Conservation (phyloP, 2,888 invertebrate species). For the Lycophotia porphyrea region DNA sequence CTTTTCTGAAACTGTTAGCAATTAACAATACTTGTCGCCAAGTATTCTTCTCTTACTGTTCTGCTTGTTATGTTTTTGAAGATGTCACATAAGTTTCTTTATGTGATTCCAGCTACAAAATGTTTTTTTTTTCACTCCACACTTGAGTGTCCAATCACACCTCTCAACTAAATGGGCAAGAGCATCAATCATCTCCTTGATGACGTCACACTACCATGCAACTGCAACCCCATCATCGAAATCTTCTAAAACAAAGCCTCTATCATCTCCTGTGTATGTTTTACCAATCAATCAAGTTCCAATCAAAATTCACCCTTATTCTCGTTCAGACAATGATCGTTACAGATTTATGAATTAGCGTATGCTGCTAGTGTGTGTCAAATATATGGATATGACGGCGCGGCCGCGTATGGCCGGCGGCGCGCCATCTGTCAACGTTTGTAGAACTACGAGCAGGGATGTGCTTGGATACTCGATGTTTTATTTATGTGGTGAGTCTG, state of each 20-base stretch:
- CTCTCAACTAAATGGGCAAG: neutral
- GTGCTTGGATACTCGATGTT: constrained; percentile 39
- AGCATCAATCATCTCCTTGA: neutral
- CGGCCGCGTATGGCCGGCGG: constrained; percentile 69
- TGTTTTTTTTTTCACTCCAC: neutral
- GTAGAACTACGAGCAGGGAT: constrained; percentile 63
- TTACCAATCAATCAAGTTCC: constrained; percentile 43
- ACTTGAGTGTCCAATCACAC: neutral
- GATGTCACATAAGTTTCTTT: neutral
- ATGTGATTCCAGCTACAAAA: neutral
- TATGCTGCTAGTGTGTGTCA: constrained; percentile 60
- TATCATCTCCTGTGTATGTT: constrained; percentile 19
- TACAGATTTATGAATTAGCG: constrained; percentile 62
- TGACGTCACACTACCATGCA: neutral
- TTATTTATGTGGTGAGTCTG: constrained; percentile 11
- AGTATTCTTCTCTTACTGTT: neutral
- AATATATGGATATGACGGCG: constrained; percentile 71
- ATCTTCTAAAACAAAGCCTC: constrained; percentile 16
- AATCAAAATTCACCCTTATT: constrained; percentile 45
- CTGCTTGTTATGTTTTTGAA: neutral
- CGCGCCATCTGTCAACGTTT: constrained; percentile 81
- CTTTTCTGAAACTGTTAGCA: neutral
- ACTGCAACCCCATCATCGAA: neutral
- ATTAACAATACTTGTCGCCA: neutral
- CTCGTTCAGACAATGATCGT: constrained; percentile 42